phyloP scores from a whole-genome alignment of 1,140 invertebrate genomes.

The Arion vulgaris region DNA sequence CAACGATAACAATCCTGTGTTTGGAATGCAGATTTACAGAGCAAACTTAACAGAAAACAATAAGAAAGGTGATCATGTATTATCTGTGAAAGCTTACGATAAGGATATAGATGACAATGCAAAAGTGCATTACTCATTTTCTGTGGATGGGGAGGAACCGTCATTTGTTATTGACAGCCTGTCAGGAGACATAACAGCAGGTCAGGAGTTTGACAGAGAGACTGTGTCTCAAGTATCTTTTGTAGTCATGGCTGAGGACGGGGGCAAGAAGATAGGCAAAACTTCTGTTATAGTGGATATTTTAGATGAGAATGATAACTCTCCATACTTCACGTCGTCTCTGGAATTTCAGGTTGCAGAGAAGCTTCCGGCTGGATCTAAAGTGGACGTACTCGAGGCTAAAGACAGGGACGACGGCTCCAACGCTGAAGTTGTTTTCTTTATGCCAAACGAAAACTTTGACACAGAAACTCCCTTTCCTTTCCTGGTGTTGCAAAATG shows the following conservation, averaged over 20 bases:
- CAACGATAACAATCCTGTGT: slow-evolving; percentile 95
- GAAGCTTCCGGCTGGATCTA: slow-evolving; percentile 78
- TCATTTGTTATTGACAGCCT: slow-evolving; percentile 90
- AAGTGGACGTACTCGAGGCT: slow-evolving; percentile 85
- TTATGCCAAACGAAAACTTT: slow-evolving; percentile 72
- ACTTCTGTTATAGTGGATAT: slow-evolving; percentile 90
- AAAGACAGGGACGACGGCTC: slow-evolving; percentile 89
- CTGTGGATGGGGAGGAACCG: slow-evolving; percentile 80
- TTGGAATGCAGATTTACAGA: slow-evolving; percentile 88
- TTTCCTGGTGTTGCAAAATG: slow-evolving; percentile 88
- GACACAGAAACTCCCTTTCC: slow-evolving; percentile 69
- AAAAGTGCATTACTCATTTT: slow-evolving; percentile 90
- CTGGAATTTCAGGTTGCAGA: slow-evolving; percentile 58
- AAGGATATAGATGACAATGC: slow-evolving; percentile 95
- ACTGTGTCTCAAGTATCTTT: slow-evolving; percentile 88
- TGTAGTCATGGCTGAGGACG: slow-evolving; percentile 91
- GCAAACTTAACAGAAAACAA: slow-evolving; percentile 93
- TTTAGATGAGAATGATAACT: slow-evolving; percentile 94
- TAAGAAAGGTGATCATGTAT: slow-evolving; percentile 89
- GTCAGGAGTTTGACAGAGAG: slow-evolving; percentile 90
- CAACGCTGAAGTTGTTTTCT: slow-evolving; percentile 81
- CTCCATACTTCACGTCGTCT: slow-evolving; percentile 83
- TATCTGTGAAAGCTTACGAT: slow-evolving; percentile 92
- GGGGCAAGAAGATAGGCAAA: slow-evolving; percentile 88
- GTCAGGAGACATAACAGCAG: slow-evolving; percentile 89